These are phyloP conservation scores for Dicerorhinus sumatrensis DNA, from an alignment of 2,113 vertebrate species.

Conservation along the genomic window DNA sequence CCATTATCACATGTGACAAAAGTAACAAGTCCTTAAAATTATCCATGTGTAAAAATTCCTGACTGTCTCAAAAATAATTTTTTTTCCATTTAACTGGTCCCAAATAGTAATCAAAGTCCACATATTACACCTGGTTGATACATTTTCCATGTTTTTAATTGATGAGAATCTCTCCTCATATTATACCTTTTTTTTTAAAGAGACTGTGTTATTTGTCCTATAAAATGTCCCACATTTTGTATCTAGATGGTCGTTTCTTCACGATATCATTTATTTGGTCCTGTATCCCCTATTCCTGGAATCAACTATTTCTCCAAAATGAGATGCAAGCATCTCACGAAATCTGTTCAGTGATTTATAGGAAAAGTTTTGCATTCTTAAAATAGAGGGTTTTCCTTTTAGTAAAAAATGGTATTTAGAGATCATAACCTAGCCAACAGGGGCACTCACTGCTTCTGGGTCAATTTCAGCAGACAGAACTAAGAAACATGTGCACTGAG, in stretches of 20 bases:
- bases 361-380: neutral
- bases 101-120: neutral
- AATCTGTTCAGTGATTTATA: neutral
- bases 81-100: neutral
- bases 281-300: neutral
- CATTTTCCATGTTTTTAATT: neutral
- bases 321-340: neutral
- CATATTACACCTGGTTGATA: neutral
- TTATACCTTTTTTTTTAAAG: neutral
- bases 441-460: neutral
- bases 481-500: neutral
- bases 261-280: neutral
- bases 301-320: neutral
- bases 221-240: neutral
- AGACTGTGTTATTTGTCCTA: neutral
- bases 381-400: neutral
- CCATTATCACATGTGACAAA: neutral
- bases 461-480: neutral
- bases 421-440: neutral
- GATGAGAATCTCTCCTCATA: neutral
- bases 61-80: neutral
- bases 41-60: neutral
- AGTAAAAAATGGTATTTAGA: neutral
- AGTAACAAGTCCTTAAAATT: slow-evolving; percentile 10
- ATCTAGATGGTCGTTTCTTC: neutral